Conservation (phyloP, 2,797 vertebrate genomes). For the Cynodonichthys magdalenae region DNA sequence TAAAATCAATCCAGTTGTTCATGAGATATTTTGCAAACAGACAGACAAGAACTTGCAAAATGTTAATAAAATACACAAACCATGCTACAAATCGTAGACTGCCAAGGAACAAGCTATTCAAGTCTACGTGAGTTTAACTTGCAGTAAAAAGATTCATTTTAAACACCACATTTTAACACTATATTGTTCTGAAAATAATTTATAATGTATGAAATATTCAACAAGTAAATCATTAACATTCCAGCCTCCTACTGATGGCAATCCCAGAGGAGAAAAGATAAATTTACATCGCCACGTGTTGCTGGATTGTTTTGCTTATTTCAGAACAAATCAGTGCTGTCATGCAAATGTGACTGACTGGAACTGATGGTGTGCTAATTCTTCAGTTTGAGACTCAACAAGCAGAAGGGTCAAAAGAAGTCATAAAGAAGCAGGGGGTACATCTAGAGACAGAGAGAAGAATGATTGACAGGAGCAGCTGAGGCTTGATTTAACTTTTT, state of each 20-base stretch:
- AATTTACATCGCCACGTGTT: background rate
- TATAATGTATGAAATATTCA: background rate
- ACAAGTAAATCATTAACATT: background rate
- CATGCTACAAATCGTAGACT: no score
- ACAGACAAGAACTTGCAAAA: no score
- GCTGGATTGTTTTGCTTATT: no score
- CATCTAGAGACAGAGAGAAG: background rate
- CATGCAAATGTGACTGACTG: slow-evolving; percentile 49
- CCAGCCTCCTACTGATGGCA: background rate
- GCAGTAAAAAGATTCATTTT: no score
- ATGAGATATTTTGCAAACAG: no score
- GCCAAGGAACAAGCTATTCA: no score
- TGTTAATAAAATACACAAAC: no score
- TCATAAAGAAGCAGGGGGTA: slow-evolving; percentile 26
- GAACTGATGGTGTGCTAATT: slow-evolving; percentile 47
- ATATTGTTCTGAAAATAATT: no score
- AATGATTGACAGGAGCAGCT: slow-evolving; percentile 61
- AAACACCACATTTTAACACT: no score
- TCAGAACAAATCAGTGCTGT: slow-evolving; percentile 1
- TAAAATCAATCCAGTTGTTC: no score
- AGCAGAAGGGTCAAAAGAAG: slow-evolving; percentile 47
- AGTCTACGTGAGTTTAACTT: no score
- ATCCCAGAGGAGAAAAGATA: background rate
- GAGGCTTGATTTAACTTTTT: slow-evolving; percentile 52
- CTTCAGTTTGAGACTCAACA: slow-evolving; percentile 40